Evolutionary conservation across 2,888 invertebrate genomes (phyloP).

Genomic region (Hermaeophaga mercurialis): DNA sequence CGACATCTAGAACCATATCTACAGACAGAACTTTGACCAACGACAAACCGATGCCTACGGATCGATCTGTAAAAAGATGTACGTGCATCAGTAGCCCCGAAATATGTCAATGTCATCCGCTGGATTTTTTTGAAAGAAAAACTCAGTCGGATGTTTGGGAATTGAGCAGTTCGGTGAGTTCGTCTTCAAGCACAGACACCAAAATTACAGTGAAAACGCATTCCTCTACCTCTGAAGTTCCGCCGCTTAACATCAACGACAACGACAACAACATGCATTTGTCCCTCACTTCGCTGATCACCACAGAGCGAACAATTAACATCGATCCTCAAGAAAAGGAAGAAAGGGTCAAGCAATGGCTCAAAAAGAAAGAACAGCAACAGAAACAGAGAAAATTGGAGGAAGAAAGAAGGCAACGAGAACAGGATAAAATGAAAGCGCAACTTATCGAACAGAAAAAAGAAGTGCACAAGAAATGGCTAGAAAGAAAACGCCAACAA

Average conservation of each 20-base stretch:
- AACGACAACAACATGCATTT: conserved; percentile 29
- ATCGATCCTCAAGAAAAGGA: conserved; percentile 39
- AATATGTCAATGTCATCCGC: conserved; percentile 43
- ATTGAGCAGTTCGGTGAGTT: conserved; percentile 6
- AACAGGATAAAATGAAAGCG: conserved; percentile 52
- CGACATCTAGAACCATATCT: neutral
- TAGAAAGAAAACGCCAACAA: conserved; percentile 54
- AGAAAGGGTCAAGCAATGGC: conserved; percentile 53
- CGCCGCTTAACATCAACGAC: conserved; percentile 4
- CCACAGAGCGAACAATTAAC: conserved; percentile 25
- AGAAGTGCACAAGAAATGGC: conserved; percentile 60
- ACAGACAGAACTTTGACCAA: neutral
- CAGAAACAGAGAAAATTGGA: conserved; percentile 46
- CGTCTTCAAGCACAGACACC: conserved; percentile 34
- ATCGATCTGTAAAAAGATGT: conserved; percentile 41
- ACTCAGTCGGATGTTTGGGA: conserved; percentile 21
- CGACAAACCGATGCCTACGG: neutral
- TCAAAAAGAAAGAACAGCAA: conserved; percentile 55
- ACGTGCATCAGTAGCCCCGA: conserved; percentile 44
- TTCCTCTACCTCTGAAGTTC: neutral
- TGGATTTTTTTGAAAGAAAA: conserved; percentile 8
- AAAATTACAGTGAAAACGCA: conserved; percentile 35
- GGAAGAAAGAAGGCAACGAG: conserved; percentile 45
- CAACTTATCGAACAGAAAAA: conserved; percentile 53
- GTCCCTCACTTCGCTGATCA: conserved; percentile 34